These are phyloP conservation scores for Aphelinus atriplicis DNA, from an alignment of 1,140 invertebrate genomes.

Conservation along the genomic window DNA sequence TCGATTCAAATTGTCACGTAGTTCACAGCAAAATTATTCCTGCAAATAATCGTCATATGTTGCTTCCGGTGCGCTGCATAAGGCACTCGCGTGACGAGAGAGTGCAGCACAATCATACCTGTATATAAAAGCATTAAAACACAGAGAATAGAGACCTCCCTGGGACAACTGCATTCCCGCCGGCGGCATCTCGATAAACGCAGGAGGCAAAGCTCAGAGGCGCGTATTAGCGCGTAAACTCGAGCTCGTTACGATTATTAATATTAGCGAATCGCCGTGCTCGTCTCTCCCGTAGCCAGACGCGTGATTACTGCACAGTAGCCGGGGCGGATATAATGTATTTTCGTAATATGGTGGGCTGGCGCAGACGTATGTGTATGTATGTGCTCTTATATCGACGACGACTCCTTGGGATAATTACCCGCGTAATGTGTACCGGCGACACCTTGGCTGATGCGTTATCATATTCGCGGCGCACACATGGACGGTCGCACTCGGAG, in stretches of 20 bases:
- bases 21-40: too few species aligned
- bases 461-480: neutral
- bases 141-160: neutral
- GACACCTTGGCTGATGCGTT: neutral
- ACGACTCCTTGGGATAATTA: constrained; percentile 45
- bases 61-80: too few species aligned
- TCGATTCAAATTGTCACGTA: too few species aligned
- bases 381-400: neutral
- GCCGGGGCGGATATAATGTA: neutral
- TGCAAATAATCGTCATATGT: too few species aligned
- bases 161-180: too few species aligned
- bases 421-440: constrained; percentile 39
- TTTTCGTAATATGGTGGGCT: too few species aligned
- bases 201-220: too few species aligned
- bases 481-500: neutral
- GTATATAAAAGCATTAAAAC: constrained; percentile 18
- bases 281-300: neutral
- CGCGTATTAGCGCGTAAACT: neutral
- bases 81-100: too few species aligned
- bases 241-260: constrained; percentile 17
- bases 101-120: too few species aligned
- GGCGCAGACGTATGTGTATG: too few species aligned
- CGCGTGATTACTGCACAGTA: neutral
- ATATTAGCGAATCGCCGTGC: neutral
- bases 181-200: too few species aligned